phyloP scores from a whole-genome alignment of 2,888 invertebrate species.

The Phaonia tiefii region DNA sequence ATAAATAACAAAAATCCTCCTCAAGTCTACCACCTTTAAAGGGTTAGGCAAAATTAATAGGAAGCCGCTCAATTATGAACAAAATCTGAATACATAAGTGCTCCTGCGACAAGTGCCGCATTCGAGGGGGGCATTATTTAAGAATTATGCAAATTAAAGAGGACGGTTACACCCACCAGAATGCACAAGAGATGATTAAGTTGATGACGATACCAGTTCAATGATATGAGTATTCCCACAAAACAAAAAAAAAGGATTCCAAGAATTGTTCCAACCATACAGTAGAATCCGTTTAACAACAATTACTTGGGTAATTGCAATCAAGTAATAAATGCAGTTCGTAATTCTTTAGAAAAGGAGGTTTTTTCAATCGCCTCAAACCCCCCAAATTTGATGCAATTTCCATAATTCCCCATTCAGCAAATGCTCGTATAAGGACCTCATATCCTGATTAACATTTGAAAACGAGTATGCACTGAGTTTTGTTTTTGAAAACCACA shows the following conservation, averaged over 20 bases:
- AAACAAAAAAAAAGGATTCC: slow-evolving; percentile 33
- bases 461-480: slow-evolving; percentile 22
- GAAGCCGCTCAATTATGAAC: slow-evolving; percentile 44
- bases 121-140: slow-evolving; percentile 78
- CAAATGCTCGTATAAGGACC: neutral
- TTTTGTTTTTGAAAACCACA: slow-evolving; percentile 51
- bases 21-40: too few species aligned
- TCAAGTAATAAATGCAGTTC: slow-evolving; percentile 66
- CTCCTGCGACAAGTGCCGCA: slow-evolving; percentile 48
- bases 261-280: slow-evolving; percentile 35
- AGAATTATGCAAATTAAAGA: slow-evolving; percentile 80
- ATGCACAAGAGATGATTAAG: slow-evolving; percentile 42
- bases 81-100: neutral
- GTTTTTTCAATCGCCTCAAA: slow-evolving; percentile 15
- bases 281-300: slow-evolving; percentile 70
- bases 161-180: slow-evolving; percentile 62
- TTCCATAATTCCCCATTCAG: slow-evolving; percentile 59
- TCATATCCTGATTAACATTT: slow-evolving; percentile 59
- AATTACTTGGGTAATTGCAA: slow-evolving; percentile 79
- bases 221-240: neutral
- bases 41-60: neutral
- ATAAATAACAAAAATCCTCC: too few species aligned
- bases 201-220: slow-evolving; percentile 46
- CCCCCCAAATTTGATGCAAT: slow-evolving; percentile 44
- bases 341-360: slow-evolving; percentile 11